Percentiles rank a stretch among this genome's conserved stretches.
Evolutionary conservation across 92 coral and sea anemone species (phyloP).

Genomic region (Porites rus): DNA sequence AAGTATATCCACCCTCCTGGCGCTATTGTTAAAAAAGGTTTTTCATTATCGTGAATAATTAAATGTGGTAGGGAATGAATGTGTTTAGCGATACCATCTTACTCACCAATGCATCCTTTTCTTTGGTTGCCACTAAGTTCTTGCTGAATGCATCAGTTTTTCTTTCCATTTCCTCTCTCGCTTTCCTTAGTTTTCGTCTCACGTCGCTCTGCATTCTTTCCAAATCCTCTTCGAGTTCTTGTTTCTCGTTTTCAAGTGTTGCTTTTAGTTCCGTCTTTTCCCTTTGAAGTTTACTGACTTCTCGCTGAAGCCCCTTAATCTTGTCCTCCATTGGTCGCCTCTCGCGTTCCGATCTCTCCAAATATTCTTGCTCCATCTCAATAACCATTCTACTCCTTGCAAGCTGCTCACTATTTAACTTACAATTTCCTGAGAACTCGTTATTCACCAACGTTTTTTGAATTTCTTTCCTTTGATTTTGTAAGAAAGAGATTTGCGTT

Average conservation of each 20-base stretch:
- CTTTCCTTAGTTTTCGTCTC: constrained; percentile 75
- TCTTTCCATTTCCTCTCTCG: constrained; percentile 78
- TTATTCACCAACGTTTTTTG: constrained; percentile 71
- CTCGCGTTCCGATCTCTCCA: constrained; percentile 77
- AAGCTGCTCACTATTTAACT: constrained; percentile 25
- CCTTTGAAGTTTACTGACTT: constrained; percentile 75
- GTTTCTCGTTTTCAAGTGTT: constrained; percentile 77
- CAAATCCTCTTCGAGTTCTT: constrained; percentile 75
- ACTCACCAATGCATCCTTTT: constrained; percentile 52
- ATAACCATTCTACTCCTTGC: constrained; percentile 56
- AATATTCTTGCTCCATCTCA: constrained; percentile 81
- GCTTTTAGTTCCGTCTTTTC: constrained; percentile 73
- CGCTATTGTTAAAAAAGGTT: too few relatives aligned
- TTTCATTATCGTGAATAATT: too few relatives aligned
- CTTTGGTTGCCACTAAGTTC: constrained; percentile 43
- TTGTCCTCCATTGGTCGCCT: constrained; percentile 88
- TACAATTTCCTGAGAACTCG: constrained; percentile 34
- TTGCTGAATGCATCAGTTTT: constrained; percentile 43
- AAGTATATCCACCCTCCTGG: too few relatives aligned
- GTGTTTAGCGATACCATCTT: too few relatives aligned
- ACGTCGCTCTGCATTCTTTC: constrained; percentile 70
- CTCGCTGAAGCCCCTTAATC: constrained; percentile 79
- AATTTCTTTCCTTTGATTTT: constrained; percentile 84
- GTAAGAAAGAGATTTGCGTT: constrained; percentile 77
- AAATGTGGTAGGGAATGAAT: too few relatives aligned